Base-by-base conservation (phyloP, 2,888 invertebrate species). In the Aethes cnicana region DNA sequence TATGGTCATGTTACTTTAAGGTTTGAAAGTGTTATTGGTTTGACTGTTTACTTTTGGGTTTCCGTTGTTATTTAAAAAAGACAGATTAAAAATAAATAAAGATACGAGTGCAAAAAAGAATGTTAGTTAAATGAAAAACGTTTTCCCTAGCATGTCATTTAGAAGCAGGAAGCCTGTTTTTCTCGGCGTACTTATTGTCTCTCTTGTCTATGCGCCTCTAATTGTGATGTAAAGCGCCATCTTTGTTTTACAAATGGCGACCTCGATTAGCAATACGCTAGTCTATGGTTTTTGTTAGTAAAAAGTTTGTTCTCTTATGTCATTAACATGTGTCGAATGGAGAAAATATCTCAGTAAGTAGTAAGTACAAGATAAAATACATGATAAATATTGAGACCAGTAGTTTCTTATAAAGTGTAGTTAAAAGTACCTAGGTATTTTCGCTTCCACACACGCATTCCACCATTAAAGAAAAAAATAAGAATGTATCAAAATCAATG, bases 221-320 rank as follows among this genome's bases (percentile, higher is more conserved):
- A 86, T 87, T 87, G 86, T 85, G 66, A 87, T 86, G 84, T 74
- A 78, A 84, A 84, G 74, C 65, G 69, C 73, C 77, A 82, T 85
- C 83, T 85, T 84, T 84, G 85, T 86, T 75, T 80, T 77, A 75
- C 79, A 80, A 79, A 84, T 79, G 68, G 68, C 69, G 82, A 69
- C 79, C 81, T 79, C 80, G 77, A 83, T 84, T 74, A 66, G 69
- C 63, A 72, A 65, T 62, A 62, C 62, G 47, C 5, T 32, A n/a
- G 32, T 44, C 44, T 52, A 46, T 39, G 32, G 44, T 52, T 50
- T 50, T 50, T 50, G 50, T 44, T 50, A 9, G 36, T 30, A 44
- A 50, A 50, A 50, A 43, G 43, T 43, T 43, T 43, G 21, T 49
- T 42, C 32, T 47, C 16, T 23, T 16, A 39, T 50, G 37, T 23